Percentiles rank a stretch among this genome's conserved stretches.
Evolutionary conservation across 2,113 vertebrate species (phyloP).

Genomic region (Phalacrocorax carbo): DNA sequence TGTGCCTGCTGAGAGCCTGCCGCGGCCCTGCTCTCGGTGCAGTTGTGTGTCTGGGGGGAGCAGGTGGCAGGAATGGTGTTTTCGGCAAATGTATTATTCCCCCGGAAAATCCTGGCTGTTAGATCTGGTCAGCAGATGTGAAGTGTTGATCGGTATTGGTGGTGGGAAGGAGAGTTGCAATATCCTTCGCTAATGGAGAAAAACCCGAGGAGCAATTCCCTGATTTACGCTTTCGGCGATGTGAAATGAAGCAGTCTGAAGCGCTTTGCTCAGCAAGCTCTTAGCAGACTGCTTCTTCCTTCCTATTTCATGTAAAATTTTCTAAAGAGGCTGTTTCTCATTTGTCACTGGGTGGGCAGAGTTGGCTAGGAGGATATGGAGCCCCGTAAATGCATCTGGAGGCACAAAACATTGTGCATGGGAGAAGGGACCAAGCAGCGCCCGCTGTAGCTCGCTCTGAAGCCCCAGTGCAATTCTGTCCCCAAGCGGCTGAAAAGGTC

Average conservation of each 20-base stretch:
- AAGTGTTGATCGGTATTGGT: not conserved
- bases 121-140: conserved; percentile 51
- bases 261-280: not conserved
- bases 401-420: not conserved
- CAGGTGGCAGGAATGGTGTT: conserved; percentile 39
- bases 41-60: not conserved
- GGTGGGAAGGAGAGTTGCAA: not conserved
- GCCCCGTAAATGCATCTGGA: not conserved
- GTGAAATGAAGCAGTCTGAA: conserved; percentile 20
- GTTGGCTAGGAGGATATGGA: not conserved
- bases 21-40: rapidly evolving
- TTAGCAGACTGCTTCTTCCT: not conserved
- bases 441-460: not conserved
- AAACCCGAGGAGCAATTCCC: not conserved
- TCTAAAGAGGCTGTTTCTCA: not conserved
- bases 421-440: not conserved
- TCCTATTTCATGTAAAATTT: not conserved
- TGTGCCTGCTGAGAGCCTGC: not conserved
- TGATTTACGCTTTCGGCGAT: not conserved
- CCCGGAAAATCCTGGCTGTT: not conserved
- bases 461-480: not conserved
- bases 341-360: not conserved
- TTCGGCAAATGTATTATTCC: not conserved
- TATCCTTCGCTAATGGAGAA: conserved; percentile 29
- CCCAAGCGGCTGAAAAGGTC: conserved; percentile 42